Conservation (phyloP, 2,113 vertebrate genomes). For the Silurus meridionalis region DNA sequence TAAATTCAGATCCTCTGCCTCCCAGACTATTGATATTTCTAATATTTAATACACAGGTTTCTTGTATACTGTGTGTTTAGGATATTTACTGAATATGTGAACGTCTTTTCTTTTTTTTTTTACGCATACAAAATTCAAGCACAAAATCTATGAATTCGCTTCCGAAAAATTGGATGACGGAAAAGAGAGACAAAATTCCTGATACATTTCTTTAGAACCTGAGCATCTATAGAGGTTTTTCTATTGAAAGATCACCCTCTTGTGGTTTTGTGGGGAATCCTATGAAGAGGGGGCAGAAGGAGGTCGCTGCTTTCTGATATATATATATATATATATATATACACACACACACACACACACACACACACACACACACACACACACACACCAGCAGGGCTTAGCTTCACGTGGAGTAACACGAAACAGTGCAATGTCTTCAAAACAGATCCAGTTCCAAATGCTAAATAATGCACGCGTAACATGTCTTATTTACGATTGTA, state of each 20-base stretch:
- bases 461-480: not conserved
- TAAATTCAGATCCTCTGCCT: not conserved
- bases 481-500: not conserved
- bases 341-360: not conserved
- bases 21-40: conserved; percentile 1
- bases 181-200: no score
- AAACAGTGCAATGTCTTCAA: not conserved
- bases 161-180: no score
- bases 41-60: not conserved
- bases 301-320: conserved; percentile 22
- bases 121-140: not conserved
- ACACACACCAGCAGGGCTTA: not conserved
- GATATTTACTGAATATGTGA: conserved; percentile 7
- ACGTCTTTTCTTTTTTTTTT: not conserved
- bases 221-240: not conserved
- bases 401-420: not conserved
- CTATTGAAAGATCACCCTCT: conserved; percentile 57
- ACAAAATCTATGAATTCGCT: no score
- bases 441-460: not conserved
- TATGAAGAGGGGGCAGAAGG: conserved; percentile 12
- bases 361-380: not conserved
- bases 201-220: no score
- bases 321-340: no score
- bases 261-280: conserved; percentile 56
- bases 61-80: not conserved